These are phyloP conservation scores for Glossophaga mutica DNA, from an alignment of 2,797 vertebrate genomes.

Conservation along the genomic window DNA sequence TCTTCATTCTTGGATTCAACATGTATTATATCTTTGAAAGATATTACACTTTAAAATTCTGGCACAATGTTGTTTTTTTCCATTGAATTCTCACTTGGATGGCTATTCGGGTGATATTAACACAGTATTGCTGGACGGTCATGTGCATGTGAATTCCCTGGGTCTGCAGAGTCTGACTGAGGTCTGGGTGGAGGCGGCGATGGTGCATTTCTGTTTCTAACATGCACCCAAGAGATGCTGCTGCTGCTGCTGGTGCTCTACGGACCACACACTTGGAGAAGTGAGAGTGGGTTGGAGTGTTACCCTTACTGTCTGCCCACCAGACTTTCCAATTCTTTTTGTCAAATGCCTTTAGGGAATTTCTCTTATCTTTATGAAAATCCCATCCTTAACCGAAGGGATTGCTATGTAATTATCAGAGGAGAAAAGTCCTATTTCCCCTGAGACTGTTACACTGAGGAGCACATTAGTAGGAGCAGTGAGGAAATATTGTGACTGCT, in stretches of 20 bases:
- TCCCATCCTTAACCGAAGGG: neutral
- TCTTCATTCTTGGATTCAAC: neutral
- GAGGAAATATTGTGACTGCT: neutral
- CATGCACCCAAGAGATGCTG: neutral
- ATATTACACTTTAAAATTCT: neutral
- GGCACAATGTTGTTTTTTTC: neutral
- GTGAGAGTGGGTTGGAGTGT: neutral
- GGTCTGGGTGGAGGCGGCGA: neutral
- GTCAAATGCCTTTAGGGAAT: neutral
- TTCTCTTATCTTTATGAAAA: neutral
- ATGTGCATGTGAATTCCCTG: neutral
- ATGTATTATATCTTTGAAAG: neutral
- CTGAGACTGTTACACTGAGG: neutral
- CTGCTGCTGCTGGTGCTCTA: neutral
- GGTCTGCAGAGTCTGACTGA: neutral
- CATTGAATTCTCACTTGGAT: neutral
- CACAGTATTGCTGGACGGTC: neutral
- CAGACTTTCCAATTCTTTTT: neutral
- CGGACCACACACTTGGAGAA: neutral
- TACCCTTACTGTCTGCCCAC: neutral
- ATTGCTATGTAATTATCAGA: neutral
- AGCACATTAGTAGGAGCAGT: too few species aligned
- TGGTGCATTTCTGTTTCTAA: neutral
- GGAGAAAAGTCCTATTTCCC: neutral
- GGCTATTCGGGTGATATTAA: neutral